Conservation (phyloP, 2,113 vertebrate species). For the Atrichornis clamosus region DNA sequence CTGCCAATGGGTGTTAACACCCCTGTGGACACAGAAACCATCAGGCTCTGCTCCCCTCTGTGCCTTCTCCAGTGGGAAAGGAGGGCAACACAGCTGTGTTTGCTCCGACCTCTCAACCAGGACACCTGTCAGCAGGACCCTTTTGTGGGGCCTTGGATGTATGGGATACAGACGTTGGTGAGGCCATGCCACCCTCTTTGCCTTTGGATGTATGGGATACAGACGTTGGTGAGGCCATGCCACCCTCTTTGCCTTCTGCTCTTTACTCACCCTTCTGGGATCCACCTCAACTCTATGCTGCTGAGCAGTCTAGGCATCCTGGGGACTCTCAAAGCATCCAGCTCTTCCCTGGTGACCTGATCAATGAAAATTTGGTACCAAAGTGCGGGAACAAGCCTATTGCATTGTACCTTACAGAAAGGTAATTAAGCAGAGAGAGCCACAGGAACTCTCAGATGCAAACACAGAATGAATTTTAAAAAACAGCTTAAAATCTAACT, state of each 20-base stretch:
- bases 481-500: not conserved
- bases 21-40: not conserved
- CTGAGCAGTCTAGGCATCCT: accelerated
- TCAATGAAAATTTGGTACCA: not conserved
- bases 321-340: not conserved
- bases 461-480: not conserved
- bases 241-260: not conserved
- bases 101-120: not conserved
- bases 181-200: too few species aligned
- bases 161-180: not conserved
- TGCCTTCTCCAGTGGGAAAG: not conserved
- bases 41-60: not conserved
- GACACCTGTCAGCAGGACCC: not conserved
- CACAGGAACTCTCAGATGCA: not conserved
- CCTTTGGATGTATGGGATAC: not conserved
- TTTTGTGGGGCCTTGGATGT: not conserved
- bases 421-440: not conserved
- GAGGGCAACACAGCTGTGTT: not conserved
- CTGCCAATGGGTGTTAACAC: accelerated
- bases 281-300: not conserved
- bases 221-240: not conserved
- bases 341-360: not conserved
- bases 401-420: not conserved
- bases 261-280: not conserved
- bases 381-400: not conserved